Percentiles rank a stretch among this genome's conserved stretches.
Conservation (phyloP, 2,113 vertebrate genomes). For the Solea solea region DNA sequence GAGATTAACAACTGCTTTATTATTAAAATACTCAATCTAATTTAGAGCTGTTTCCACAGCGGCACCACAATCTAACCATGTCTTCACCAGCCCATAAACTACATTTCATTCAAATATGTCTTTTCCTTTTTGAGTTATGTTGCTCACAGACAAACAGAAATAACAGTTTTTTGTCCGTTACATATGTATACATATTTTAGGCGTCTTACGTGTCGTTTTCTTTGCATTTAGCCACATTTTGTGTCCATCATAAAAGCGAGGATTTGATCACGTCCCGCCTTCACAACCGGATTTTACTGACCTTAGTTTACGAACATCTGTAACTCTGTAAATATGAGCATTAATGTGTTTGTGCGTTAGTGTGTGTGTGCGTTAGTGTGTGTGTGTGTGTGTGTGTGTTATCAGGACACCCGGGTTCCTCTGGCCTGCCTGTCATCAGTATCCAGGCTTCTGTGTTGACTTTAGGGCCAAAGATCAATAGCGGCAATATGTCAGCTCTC, state of each 20-base stretch:
- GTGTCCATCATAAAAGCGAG: background rate
- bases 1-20: too few relatives aligned
- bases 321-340: constrained; percentile 37
- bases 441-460: constrained; percentile 79
- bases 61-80: too few relatives aligned
- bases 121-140: too few relatives aligned
- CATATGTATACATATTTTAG: too few relatives aligned
- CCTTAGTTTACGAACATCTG: constrained; percentile 31
- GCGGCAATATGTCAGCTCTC: constrained; percentile 77
- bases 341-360: constrained; percentile 25
- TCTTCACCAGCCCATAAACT: too few relatives aligned
- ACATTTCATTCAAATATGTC: too few relatives aligned
- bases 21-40: too few relatives aligned
- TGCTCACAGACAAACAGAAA: too few relatives aligned
- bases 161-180: too few relatives aligned
- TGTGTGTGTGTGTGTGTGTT: constrained; percentile 47
- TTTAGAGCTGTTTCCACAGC: too few relatives aligned
- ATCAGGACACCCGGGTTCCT: constrained; percentile 67
- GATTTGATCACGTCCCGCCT: background rate
- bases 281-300: constrained; percentile 18
- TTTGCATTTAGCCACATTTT: too few relatives aligned
- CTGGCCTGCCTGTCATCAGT: constrained; percentile 68
- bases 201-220: too few relatives aligned
- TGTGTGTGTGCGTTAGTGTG: constrained; percentile 29
- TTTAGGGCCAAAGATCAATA: constrained; percentile 79